Conservation (phyloP, 2,888 invertebrate genomes). For the Spilarctia lutea region DNA sequence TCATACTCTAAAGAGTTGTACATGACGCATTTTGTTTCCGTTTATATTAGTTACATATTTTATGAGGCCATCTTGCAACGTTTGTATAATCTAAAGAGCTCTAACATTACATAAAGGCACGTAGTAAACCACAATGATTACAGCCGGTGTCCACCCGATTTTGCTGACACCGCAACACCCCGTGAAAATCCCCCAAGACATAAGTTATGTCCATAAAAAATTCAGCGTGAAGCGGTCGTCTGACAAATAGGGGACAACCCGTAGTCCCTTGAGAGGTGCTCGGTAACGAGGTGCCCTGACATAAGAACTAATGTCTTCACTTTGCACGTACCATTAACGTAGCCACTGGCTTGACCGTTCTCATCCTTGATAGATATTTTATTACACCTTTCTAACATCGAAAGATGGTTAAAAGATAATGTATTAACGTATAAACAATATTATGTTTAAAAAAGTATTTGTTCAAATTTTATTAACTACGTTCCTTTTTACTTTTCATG, state of each 20-base stretch:
- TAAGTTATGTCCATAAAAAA: conserved; percentile 61
- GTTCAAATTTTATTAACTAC: conserved; percentile 7
- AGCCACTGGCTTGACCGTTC: conserved; percentile 51
- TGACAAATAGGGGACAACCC: conserved; percentile 66
- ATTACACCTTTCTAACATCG: conserved; percentile 3
- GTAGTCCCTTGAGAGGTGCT: conserved; percentile 63
- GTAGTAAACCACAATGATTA: conserved; percentile 30
- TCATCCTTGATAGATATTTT: conserved; percentile 14
- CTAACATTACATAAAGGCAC: conserved; percentile 18
- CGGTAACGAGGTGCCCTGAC: conserved; percentile 64
- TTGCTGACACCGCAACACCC: conserved; percentile 38
- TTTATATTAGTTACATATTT: conserved; percentile 8
- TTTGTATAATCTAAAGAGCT: conserved; percentile 11
- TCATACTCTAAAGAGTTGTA: conserved; percentile 41
- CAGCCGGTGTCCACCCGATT: conserved; percentile 28
- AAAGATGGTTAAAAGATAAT: conserved; percentile 30
- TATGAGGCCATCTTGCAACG: conserved; percentile 9
- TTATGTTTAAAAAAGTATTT: neutral
- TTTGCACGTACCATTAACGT: conserved; percentile 69
- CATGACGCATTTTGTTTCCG: conserved; percentile 41
- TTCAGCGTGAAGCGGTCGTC: conserved; percentile 60
- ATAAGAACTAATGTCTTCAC: conserved; percentile 65
- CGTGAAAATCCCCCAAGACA: conserved; percentile 42
- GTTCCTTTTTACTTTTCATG: conserved; percentile 20
- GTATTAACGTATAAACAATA: conserved; percentile 9